phyloP scores from a whole-genome alignment of 2,113 vertebrate genomes.

The Vidua macroura region DNA sequence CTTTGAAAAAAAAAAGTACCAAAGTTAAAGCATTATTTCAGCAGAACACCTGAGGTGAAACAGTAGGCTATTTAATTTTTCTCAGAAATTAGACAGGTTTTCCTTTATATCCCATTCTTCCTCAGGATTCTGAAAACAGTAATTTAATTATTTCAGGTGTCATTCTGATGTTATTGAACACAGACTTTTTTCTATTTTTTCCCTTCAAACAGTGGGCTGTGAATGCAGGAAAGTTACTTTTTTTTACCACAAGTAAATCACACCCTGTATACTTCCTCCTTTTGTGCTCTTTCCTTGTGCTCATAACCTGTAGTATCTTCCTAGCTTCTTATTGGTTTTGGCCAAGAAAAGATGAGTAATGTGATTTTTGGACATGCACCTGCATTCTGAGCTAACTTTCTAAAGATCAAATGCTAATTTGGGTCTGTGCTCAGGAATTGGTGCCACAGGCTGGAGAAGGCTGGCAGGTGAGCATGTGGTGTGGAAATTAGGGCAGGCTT shows the following conservation, averaged over 20 bases:
- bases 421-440: background rate
- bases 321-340: background rate
- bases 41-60: background rate
- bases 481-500: background rate
- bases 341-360: background rate
- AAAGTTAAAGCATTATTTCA: background rate
- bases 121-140: background rate
- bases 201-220: background rate
- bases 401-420: slow-evolving; percentile 40
- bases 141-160: background rate
- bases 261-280: background rate
- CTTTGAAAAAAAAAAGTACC: background rate
- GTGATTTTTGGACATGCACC: background rate
- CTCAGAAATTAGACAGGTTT: background rate
- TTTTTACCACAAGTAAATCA: background rate
- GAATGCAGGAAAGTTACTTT: background rate
- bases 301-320: background rate
- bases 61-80: background rate
- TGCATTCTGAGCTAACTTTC: background rate
- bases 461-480: background rate
- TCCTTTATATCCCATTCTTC: background rate
- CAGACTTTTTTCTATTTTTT: background rate
- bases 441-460: background rate
- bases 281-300: background rate
- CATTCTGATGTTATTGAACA: background rate